These are phyloP conservation scores for Propithecus deckenii DNA, from an alignment of 2,797 vertebrate genomes.

Conservation along the genomic window DNA sequence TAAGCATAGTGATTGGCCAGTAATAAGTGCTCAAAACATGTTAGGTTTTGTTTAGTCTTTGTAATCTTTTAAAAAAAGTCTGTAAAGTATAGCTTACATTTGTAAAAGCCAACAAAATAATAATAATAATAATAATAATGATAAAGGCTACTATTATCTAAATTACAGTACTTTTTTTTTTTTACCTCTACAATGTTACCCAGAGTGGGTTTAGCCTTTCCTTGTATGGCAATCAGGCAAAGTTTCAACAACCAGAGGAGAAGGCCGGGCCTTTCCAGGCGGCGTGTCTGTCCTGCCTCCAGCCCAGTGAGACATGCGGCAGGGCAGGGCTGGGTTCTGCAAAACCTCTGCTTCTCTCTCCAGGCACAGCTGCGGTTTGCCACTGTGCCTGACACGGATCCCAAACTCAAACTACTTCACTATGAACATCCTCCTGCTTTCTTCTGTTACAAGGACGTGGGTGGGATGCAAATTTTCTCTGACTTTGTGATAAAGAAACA, in stretches of 20 bases:
- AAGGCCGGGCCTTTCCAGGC: no score
- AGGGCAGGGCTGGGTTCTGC: fast-evolving
- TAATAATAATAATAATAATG: not conserved
- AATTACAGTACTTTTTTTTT: not conserved
- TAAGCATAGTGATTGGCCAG: not conserved
- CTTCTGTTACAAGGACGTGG: not conserved
- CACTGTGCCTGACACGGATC: not conserved
- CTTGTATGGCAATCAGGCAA: not conserved
- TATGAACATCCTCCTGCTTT: no score
- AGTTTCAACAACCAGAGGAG: not conserved
- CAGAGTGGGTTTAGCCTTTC: not conserved
- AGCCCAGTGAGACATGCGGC: fast-evolving
- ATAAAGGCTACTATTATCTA: not conserved
- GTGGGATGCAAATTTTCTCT: not conserved
- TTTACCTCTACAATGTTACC: not conserved
- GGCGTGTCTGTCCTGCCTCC: fast-evolving
- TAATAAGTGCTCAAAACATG: not conserved
- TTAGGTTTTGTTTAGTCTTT: not conserved
- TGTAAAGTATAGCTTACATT: not conserved
- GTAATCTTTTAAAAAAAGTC: not conserved
- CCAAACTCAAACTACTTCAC: not conserved
- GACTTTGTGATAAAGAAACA: not conserved
- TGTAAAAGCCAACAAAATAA: not conserved
- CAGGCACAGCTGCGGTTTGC: fast-evolving
- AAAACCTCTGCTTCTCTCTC: not conserved